Conservation (phyloP, 2,888 invertebrate genomes). For the Halictus quadricinctus region DNA sequence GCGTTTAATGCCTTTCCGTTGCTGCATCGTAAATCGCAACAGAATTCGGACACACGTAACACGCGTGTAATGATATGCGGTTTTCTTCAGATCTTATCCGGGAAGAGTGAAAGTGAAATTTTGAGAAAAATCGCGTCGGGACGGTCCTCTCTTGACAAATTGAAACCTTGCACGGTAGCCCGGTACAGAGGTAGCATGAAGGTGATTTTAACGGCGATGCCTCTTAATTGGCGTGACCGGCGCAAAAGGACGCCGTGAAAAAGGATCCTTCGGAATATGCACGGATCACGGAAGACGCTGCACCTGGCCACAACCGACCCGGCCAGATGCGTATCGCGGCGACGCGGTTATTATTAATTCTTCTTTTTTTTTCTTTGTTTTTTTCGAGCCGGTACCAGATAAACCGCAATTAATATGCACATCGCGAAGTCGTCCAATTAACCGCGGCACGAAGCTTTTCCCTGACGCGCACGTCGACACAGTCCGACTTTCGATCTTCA, state of each 20-base stretch:
- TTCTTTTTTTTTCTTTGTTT: conserved; percentile 32
- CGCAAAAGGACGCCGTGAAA: conserved; percentile 66
- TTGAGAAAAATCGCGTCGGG: conserved; percentile 18
- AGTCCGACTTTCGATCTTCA: conserved; percentile 21
- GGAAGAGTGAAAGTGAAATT: conserved; percentile 48
- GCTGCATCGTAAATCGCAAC: not conserved
- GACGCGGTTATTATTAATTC: conserved; percentile 72
- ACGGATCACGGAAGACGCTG: conserved; percentile 68
- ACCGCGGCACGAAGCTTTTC: conserved; percentile 42
- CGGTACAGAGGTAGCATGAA: conserved; percentile 56
- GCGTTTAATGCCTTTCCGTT: not conserved
- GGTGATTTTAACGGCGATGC: conserved; percentile 75
- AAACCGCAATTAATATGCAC: conserved; percentile 69
- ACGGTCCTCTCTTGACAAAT: conserved; percentile 60
- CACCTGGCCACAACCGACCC: conserved; percentile 68
- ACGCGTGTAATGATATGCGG: not conserved
- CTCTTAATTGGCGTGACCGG: conserved; percentile 76
- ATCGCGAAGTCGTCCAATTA: conserved; percentile 62
- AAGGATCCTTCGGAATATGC: conserved; percentile 64
- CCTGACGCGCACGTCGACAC: not conserved
- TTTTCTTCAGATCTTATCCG: not conserved
- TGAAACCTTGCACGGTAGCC: conserved; percentile 70
- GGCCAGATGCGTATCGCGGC: conserved; percentile 71
- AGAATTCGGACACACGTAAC: not conserved
- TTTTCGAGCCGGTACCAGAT: conserved; percentile 51